Percentiles rank a stretch among this genome's conserved stretches.
These are phyloP conservation scores for Rapana venosa DNA, from an alignment of 2,888 invertebrate species.

Conservation along the genomic window DNA sequence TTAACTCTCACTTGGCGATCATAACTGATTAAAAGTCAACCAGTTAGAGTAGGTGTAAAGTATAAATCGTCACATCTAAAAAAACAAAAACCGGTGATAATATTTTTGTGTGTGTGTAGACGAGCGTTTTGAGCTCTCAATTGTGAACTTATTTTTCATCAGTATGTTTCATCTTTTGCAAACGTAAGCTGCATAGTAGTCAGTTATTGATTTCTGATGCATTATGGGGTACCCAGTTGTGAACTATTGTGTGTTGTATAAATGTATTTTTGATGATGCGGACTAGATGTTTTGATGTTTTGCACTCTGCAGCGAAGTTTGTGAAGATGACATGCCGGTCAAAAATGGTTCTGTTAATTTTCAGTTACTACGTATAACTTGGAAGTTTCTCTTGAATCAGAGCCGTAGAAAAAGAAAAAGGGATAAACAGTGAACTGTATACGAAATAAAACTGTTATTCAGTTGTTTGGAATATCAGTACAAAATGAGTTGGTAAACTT, in stretches of 20 bases:
- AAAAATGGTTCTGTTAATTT: constrained; percentile 37
- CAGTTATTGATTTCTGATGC: constrained; percentile 27
- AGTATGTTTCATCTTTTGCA: constrained; percentile 42
- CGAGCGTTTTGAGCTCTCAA: constrained; percentile 11
- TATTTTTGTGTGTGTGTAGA: not conserved
- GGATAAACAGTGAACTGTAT: no score
- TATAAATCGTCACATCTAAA: not conserved
- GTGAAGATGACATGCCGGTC: constrained; percentile 33
- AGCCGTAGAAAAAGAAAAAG: no score
- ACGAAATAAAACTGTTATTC: no score
- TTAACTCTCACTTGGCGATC: no score
- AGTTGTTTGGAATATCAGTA: no score
- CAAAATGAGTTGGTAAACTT: no score
- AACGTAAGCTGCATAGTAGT: constrained; percentile 39
- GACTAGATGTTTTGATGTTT: constrained; percentile 39
- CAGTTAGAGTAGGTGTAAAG: not conserved
- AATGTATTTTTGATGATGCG: constrained; percentile 40
- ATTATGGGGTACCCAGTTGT: constrained; percentile 25
- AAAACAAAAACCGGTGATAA: not conserved
- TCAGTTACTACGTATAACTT: not conserved
- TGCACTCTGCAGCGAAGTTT: constrained; percentile 40
- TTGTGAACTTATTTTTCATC: constrained; percentile 40
- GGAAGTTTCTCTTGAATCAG: not conserved
- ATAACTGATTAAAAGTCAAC: no score
- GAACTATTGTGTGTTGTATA: constrained; percentile 31